Evolutionary conservation across 2,113 vertebrate genomes (phyloP), one percentile per base, ranked within the genome.

Genomic region (Poicephalus gulielmi): DNA sequence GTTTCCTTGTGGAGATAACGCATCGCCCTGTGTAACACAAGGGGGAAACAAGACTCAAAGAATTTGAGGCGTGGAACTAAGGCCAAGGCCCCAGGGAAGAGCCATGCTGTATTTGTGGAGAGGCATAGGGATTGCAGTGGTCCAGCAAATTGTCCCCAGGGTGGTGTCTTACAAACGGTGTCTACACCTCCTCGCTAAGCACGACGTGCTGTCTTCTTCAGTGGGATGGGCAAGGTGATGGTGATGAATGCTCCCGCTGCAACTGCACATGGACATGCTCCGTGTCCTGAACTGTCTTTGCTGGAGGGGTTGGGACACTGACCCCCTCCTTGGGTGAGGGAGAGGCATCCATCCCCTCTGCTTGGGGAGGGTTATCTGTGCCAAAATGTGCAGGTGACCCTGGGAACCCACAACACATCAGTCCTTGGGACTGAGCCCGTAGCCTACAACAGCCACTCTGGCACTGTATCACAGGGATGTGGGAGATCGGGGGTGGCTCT

Each of bases 91-190:
- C 37, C 12, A 7, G 10, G 47, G 43, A 62, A 30, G 28, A 55
- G 22, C 13, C 66, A 43, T 7, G 0, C 81, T 80, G 46, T 33
- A 19, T 35, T 67, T 75, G 43, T 24, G 23, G 35, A 53, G n/a
- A 70, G n/a, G n/a, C 46, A 4, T 1, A 2, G 41, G 39, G 3
- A 0, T 6, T 23, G 53, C 12, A 19, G 17, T 3, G 37, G 24
- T 17, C 31, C 49, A 33, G 85, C 46, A 47, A 1, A 31, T 24
- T 27, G 28, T 3, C 46, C 24, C 75, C 30, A 16, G 31, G 1
- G 7, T 1, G 16, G 3, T 2, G 24, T 59, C 53, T 49, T 5
- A 6, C 43, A 41, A 4, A 2, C 47, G 2, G 3, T 5, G 14
- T 31, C 6, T 44, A 31, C 69, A 64, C 31, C 79, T 57, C 81